Evolutionary conservation across 2,797 vertebrate genomes (phyloP), one percentile per base, ranked within the genome.

Genomic region (Anas bahamensis): DNA sequence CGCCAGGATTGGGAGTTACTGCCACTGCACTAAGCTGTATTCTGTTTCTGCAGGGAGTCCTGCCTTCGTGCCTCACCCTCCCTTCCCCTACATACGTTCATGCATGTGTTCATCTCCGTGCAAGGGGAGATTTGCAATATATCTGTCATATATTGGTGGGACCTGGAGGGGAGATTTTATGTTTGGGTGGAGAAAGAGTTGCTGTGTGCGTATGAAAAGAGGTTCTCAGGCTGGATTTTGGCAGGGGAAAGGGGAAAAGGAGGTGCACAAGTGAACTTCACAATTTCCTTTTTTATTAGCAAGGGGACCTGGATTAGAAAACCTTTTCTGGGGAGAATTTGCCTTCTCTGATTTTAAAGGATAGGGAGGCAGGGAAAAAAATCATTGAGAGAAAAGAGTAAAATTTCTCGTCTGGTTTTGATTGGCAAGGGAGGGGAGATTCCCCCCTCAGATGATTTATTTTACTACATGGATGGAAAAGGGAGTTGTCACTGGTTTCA

Each of bases 51-150:
- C 61, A 66, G 57, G 57, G 74, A 63, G 37, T 72, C 15, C 65
- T 82, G 48, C 19, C 37, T 66, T 52, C 64, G 33, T 60, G 59
- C 50, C 72, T 87, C 60, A 39, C 35, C 18, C 53, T 79, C 33
- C 63, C 23, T 64, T 53, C 63, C 41, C 4, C 0, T 56, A 11
- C 24, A 1, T 44, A 23, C 0, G 0, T 16, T 11, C 0, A 0
- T 65, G 13, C 35, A 11, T 33, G 37, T 5, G 31, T 61, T 33
- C 42, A 19, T 31, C 42, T 52, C 23, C 29, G 70, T 42, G 26
- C 18, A 24, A 29, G 7, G 19, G 39, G 24, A 83, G 26, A 28
- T 31, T 81, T 80, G 33, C 17, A 53, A 11, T 53, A 26, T 17
- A 11, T 56, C 44, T 68, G 33, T 33, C 44, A 24, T 74, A 79